Evolutionary conservation across 2,797 vertebrate genomes (phyloP).

Genomic region (Phoeniculus purpureus): DNA sequence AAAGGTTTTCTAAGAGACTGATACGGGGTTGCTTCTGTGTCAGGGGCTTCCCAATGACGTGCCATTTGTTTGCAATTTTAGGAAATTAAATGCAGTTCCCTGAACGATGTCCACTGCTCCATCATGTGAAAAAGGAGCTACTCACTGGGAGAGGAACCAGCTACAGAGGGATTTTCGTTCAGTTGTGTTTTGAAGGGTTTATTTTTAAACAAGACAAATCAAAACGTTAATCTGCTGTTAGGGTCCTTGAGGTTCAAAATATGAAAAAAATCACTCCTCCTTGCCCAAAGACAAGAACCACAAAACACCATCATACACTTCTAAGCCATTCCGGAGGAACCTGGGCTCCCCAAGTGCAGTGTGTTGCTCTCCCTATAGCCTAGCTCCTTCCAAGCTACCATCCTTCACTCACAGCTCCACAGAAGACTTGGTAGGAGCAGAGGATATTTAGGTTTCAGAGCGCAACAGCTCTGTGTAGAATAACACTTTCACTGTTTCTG

Average conservation of each 20-base stretch:
- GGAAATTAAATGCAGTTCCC: neutral
- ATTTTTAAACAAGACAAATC: neutral
- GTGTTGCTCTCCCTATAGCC: neutral
- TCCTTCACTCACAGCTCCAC: neutral
- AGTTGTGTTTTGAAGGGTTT: neutral
- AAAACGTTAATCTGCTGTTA: neutral
- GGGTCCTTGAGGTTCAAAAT: neutral
- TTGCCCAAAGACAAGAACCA: neutral
- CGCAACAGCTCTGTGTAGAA: neutral
- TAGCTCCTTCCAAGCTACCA: neutral
- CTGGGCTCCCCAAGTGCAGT: fast-evolving
- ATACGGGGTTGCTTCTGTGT: neutral
- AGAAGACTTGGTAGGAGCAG: neutral
- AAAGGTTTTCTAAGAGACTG: neutral
- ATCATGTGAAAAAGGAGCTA: neutral
- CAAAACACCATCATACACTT: neutral
- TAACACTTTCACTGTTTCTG: neutral
- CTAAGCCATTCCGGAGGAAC: neutral
- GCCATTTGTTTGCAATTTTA: neutral
- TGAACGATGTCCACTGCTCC: neutral
- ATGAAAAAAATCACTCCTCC: neutral
- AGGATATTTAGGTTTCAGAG: neutral
- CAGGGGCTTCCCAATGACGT: neutral
- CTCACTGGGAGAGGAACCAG: neutral
- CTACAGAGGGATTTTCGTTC: neutral